Evolutionary conservation across 2,888 invertebrate genomes (phyloP).

Genomic region (Xanthorhoe designata): DNA sequence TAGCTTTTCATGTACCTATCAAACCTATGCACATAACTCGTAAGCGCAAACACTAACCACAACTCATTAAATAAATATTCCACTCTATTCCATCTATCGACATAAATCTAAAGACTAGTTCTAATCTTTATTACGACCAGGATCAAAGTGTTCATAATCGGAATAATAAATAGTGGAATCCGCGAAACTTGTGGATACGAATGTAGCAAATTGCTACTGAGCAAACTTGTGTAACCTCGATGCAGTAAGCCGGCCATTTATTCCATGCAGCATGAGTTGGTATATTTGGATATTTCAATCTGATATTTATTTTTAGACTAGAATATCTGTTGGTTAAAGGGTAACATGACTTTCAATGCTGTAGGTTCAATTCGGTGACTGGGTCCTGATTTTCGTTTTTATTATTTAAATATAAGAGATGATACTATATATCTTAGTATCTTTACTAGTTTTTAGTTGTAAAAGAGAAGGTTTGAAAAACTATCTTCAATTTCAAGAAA

Average conservation of each 20-base stretch:
- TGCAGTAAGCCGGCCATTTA: slow-evolving; percentile 32
- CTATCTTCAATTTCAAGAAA: not conserved
- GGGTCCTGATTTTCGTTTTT: not conserved
- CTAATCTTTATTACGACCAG: slow-evolving; percentile 20
- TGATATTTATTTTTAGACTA: slow-evolving; percentile 15
- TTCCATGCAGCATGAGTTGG: slow-evolving; percentile 23
- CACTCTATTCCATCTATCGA: slow-evolving; percentile 3
- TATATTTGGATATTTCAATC: slow-evolving; percentile 14
- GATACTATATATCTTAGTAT: no score
- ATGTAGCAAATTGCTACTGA: slow-evolving; percentile 32
- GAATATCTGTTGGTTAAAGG: not conserved
- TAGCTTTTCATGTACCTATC: not conserved
- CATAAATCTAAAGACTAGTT: slow-evolving; percentile 17
- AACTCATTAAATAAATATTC: slow-evolving; percentile 14
- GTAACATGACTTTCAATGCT: not conserved
- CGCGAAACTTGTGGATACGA: slow-evolving; percentile 29
- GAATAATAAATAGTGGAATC: slow-evolving; percentile 32
- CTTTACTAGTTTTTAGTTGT: not conserved
- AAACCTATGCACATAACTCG: not conserved
- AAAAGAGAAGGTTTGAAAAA: not conserved
- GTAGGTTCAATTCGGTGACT: not conserved
- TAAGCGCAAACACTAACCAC: not conserved
- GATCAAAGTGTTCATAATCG: slow-evolving; percentile 33
- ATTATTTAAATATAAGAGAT: not conserved
- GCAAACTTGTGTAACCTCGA: slow-evolving; percentile 31